phyloP scores from a whole-genome alignment of 2,113 vertebrate genomes.

The Rhegmatorhina hoffmannsi region DNA sequence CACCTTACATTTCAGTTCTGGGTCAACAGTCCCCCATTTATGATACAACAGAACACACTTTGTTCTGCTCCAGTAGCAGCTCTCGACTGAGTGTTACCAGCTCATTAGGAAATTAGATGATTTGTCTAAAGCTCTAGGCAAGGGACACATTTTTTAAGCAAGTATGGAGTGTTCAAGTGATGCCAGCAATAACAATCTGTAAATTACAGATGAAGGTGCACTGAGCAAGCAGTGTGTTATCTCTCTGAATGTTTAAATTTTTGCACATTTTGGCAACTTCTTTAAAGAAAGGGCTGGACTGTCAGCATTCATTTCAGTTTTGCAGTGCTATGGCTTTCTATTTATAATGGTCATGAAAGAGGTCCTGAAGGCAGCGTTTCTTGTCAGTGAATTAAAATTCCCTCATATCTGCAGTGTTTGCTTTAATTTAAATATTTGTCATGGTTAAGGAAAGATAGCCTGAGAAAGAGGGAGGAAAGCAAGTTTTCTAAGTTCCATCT shows the following conservation, averaged over 20 bases:
- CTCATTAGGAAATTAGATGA: neutral
- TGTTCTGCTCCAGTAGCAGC: neutral
- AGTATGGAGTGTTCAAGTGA: neutral
- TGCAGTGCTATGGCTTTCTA: constrained; percentile 11
- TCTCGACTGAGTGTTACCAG: neutral
- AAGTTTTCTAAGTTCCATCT: neutral
- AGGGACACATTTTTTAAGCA: neutral
- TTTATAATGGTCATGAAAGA: constrained; percentile 11
- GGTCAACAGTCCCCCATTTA: neutral
- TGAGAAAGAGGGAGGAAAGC: neutral
- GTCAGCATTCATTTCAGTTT: neutral
- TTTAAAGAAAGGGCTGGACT: constrained; percentile 14
- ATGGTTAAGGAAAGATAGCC: neutral
- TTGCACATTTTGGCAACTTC: constrained; percentile 9
- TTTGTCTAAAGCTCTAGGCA: constrained; percentile 3
- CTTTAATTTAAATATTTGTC: constrained; percentile 14
- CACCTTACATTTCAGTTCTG: neutral
- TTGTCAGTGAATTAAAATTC: constrained; percentile 6
- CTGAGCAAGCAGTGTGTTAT: constrained; percentile 19
- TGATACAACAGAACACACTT: neutral
- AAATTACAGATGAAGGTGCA: constrained; percentile 41
- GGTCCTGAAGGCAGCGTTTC: neutral
- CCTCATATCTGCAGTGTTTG: neutral
- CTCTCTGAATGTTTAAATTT: constrained; percentile 28
- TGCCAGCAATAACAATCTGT: neutral